Conservation (phyloP, 2,888 invertebrate genomes). For the Drosophila picticornis region DNA sequence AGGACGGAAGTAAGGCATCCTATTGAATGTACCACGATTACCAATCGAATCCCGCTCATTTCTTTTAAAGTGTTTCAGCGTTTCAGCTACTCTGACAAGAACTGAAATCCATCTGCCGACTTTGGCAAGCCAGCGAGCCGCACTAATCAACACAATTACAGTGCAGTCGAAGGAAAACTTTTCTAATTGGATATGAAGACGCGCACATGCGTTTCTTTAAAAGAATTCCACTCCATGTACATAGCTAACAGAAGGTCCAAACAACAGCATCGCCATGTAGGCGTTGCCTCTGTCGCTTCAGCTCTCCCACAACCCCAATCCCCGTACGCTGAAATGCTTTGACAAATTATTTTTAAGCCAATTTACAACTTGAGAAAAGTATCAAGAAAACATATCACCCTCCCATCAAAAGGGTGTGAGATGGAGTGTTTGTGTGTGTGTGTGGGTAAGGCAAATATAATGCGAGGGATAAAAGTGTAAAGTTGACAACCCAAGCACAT, state of each 20-base stretch:
- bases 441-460: constrained; percentile 77
- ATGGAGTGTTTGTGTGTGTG: constrained; percentile 10
- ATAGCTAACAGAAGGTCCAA: constrained; percentile 56
- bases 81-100: background rate
- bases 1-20: constrained; percentile 23
- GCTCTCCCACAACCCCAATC: constrained; percentile 38
- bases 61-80: constrained; percentile 56
- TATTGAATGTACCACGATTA: constrained; percentile 57
- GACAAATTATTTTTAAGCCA: constrained; percentile 83
- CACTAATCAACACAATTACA: constrained; percentile 80
- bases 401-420: constrained; percentile 31
- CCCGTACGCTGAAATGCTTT: constrained; percentile 75
- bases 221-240: constrained; percentile 59
- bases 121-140: constrained; percentile 68
- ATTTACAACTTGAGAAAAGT: constrained; percentile 82
- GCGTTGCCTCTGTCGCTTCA: constrained; percentile 27
- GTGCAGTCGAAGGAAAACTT: constrained; percentile 75
- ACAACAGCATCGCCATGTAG: constrained; percentile 42
- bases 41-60: constrained; percentile 56
- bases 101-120: constrained; percentile 32
- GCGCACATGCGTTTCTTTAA: constrained; percentile 80
- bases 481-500: constrained; percentile 82
- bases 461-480: constrained; percentile 80
- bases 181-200: constrained; percentile 81
- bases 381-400: constrained; percentile 79